phyloP scores from a whole-genome alignment of 2,888 invertebrate species.

The Ormyrus rosae region DNA sequence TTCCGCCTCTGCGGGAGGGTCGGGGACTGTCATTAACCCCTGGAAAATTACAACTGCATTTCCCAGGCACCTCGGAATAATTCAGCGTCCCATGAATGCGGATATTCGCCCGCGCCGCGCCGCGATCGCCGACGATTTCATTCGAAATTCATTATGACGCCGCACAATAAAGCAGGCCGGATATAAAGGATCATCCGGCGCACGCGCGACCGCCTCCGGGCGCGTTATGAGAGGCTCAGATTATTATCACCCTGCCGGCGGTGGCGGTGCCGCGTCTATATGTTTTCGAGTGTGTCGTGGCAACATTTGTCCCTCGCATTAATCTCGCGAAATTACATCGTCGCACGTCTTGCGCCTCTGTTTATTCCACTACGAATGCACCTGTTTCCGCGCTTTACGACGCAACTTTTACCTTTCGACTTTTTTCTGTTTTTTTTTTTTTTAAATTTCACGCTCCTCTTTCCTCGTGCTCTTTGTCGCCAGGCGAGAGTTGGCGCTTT shows the following conservation, averaged over 20 bases:
- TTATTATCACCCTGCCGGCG: background rate
- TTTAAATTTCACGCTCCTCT: background rate
- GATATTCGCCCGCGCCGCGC: background rate
- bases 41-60: background rate
- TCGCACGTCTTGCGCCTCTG: conserved; percentile 1
- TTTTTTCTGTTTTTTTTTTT: conserved; percentile 2
- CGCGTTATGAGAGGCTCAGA: background rate
- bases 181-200: background rate
- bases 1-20: no score
- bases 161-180: background rate
- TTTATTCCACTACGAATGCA: conserved; percentile 15
- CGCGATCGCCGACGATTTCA: background rate
- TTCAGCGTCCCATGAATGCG: conserved; percentile 17
- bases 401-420: background rate
- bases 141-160: conserved; percentile 33
- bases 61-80: conserved; percentile 12
- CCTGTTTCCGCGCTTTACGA: conserved; percentile 22
- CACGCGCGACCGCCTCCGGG: background rate
- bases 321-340: conserved; percentile 43
- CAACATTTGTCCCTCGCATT: conserved; percentile 32
- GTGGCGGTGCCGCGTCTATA: no score
- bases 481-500: background rate
- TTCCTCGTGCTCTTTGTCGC: background rate
- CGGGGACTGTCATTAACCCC: no score
- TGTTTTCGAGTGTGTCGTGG: background rate